Percentiles rank a stretch among this genome's conserved stretches.
These are phyloP conservation scores for Heterohyrax brucei DNA, from an alignment of 2,797 vertebrate genomes.

Conservation along the genomic window DNA sequence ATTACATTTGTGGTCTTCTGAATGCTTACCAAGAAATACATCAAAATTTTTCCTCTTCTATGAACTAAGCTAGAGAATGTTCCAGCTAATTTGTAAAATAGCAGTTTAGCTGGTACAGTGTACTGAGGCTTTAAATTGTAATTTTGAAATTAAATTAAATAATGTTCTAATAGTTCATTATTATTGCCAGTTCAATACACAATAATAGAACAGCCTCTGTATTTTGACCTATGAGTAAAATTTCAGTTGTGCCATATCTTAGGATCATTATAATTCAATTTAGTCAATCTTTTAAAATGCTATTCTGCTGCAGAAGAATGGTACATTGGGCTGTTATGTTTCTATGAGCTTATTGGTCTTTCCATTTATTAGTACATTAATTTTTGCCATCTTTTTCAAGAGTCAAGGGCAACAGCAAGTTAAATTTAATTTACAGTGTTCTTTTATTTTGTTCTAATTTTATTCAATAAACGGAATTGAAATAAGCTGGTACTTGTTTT, in stretches of 20 bases:
- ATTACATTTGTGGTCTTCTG: not conserved
- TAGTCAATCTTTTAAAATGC: slow-evolving; percentile 57
- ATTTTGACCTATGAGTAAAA: not conserved
- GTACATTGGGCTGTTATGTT: slow-evolving; percentile 68
- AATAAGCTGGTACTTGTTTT: not conserved
- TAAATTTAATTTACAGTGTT: slow-evolving; percentile 39
- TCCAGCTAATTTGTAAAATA: not conserved
- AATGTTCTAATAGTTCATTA: not conserved
- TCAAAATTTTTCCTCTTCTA: not conserved
- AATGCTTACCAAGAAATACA: not conserved
- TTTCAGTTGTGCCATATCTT: slow-evolving; percentile 46
- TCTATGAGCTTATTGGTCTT: slow-evolving; percentile 69
- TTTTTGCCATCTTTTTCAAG: slow-evolving; percentile 34
- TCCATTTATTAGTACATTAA: not conserved
- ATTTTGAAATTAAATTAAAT: slow-evolving; percentile 24
- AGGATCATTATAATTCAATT: not conserved
- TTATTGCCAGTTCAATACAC: not conserved
- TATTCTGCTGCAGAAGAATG: slow-evolving; percentile 35
- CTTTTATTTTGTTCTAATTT: not conserved
- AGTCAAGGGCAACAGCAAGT: not conserved
- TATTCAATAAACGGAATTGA: slow-evolving; percentile 1
- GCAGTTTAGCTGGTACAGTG: not conserved
- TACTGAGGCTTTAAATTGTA: not conserved
- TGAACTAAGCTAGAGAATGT: not conserved
- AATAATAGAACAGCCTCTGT: not conserved